Conservation (phyloP, 2,888 invertebrate species). For the Timema podura region DNA sequence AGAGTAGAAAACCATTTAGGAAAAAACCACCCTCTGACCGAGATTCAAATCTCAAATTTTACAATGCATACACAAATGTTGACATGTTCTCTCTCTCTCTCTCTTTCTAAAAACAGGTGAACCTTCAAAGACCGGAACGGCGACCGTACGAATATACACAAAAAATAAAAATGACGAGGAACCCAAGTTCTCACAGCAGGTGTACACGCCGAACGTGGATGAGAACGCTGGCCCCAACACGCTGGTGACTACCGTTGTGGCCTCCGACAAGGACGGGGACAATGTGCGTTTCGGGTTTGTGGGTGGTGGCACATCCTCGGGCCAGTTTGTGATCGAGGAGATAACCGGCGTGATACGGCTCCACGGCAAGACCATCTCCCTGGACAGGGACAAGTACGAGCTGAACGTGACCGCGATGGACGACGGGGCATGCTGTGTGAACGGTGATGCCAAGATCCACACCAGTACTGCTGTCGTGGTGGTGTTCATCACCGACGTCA, state of each 20-base stretch:
- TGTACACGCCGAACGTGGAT: slow-evolving; percentile 93
- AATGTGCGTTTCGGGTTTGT: slow-evolving; percentile 87
- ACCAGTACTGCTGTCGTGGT: slow-evolving; percentile 93
- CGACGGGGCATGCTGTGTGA: slow-evolving; percentile 94
- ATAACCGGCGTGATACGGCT: slow-evolving; percentile 91
- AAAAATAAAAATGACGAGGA: slow-evolving; percentile 98
- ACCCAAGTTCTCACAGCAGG: slow-evolving; percentile 94
- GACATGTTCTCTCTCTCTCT: neutral
- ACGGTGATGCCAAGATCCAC: slow-evolving; percentile 81
- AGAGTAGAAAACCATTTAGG: too few relatives aligned
- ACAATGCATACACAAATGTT: too few relatives aligned
- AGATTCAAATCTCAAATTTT: too few relatives aligned
- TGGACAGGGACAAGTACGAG: slow-evolving; percentile 92
- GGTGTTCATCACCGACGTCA: slow-evolving; percentile 95
- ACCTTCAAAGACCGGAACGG: slow-evolving; percentile 86
- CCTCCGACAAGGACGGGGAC: slow-evolving; percentile 96
- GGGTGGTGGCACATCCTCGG: slow-evolving; percentile 83
- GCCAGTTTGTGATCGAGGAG: slow-evolving; percentile 92
- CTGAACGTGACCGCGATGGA: slow-evolving; percentile 96
- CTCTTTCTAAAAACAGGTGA: slow-evolving; percentile 55
- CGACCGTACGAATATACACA: slow-evolving; percentile 93
- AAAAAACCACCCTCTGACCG: too few relatives aligned
- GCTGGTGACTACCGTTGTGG: slow-evolving; percentile 92
- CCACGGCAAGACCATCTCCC: slow-evolving; percentile 77
- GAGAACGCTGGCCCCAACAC: slow-evolving; percentile 95